phyloP scores from a whole-genome alignment of 2,888 invertebrate species.

The Lissocephala sabroskyi region DNA sequence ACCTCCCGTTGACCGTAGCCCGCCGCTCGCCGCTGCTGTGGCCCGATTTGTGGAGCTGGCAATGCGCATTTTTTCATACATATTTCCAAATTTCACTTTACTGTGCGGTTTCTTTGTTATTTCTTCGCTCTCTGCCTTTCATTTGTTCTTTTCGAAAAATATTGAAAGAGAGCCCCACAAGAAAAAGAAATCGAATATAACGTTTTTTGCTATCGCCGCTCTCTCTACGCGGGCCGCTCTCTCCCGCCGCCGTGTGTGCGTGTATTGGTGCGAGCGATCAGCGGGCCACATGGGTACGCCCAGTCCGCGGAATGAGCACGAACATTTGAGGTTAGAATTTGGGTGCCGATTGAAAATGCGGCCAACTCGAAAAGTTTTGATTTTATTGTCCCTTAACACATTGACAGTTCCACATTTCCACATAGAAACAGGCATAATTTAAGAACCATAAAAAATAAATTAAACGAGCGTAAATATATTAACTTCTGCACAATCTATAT shows the following conservation, averaged over 20 bases:
- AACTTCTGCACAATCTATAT: constrained; percentile 14
- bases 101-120: constrained; percentile 37
- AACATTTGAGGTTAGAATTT: constrained; percentile 21
- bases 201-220: no score
- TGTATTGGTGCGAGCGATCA: constrained; percentile 9
- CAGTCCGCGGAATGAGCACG: constrained; percentile 20
- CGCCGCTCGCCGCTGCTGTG: no score
- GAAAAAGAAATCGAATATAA: no score
- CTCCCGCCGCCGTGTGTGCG: constrained; percentile 8
- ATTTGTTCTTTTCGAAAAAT: constrained; percentile 28
- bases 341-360: neutral
- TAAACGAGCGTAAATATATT: constrained; percentile 3
- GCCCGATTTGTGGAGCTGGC: constrained; percentile 17
- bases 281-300: constrained; percentile 19
- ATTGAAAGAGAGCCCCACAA: no score
- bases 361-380: neutral
- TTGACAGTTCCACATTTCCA: neutral
- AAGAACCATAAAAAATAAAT: constrained; percentile 14
- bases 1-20: no score
- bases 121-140: constrained; percentile 18
- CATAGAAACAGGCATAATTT: no score
- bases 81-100: constrained; percentile 49
- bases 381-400: neutral
- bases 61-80: constrained; percentile 23
- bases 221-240: neutral